Conservation (phyloP, 2,113 vertebrate species). For the Chelonoidis abingdonii region DNA sequence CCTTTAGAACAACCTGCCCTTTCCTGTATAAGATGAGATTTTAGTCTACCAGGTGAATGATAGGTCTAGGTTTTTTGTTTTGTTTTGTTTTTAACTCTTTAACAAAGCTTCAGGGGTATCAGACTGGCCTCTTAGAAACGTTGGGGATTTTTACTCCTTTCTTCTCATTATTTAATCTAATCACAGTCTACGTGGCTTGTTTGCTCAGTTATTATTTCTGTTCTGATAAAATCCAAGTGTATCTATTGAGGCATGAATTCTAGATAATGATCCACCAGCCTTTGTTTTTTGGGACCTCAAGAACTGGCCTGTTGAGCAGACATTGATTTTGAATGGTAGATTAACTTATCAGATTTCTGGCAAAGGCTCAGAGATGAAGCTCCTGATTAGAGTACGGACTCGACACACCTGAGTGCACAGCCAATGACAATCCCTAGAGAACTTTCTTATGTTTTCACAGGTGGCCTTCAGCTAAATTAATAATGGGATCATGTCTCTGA, state of each 20-base stretch:
- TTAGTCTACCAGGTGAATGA: not conserved
- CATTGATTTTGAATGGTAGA: not conserved
- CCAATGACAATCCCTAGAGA: conserved; percentile 13
- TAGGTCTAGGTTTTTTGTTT: not conserved
- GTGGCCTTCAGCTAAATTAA: conserved; percentile 63
- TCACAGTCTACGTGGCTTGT: not conserved
- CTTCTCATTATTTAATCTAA: not conserved
- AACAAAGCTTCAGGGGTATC: not conserved
- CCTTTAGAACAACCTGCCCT: not conserved
- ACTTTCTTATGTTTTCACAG: conserved; percentile 60
- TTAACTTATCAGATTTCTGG: conserved; percentile 30
- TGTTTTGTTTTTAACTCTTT: not conserved
- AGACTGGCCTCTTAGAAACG: not conserved
- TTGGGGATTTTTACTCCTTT: not conserved
- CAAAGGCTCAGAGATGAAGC: not conserved
- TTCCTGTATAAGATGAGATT: not conserved
- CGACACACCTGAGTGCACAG: conserved; percentile 54
- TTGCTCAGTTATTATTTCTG: not conserved
- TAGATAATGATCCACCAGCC: not conserved
- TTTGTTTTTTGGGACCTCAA: not conserved
- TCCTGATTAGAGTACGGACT: conserved; percentile 30
- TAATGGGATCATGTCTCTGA: conserved; percentile 52
- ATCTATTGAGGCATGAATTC: not conserved
- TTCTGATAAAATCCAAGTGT: not conserved
- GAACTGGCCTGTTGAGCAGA: not conserved